Evolutionary conservation across 2,888 invertebrate genomes (phyloP).

Genomic region (Macrosiphum euphorbiae): DNA sequence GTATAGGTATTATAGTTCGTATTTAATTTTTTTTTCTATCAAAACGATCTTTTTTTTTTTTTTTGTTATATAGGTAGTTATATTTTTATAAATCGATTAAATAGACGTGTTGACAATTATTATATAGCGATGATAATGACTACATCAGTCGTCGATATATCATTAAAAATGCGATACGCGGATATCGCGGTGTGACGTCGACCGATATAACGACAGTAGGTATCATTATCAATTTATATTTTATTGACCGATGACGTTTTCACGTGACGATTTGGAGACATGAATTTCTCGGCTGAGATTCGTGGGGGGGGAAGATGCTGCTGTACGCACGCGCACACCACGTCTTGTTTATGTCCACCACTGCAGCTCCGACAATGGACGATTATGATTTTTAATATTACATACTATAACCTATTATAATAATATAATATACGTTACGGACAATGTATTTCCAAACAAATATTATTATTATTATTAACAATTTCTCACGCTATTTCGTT

Average conservation of each 20-base stretch:
- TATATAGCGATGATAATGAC: neutral
- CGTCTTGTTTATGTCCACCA: no score
- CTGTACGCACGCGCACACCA: no score
- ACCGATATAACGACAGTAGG: neutral
- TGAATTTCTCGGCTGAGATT: neutral
- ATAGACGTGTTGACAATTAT: neutral
- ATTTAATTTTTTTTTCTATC: neutral
- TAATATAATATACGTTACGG: no score
- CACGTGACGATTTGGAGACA: neutral
- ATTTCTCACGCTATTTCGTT: no score
- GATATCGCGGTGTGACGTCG: neutral
- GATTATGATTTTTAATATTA: no score
- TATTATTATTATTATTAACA: no score
- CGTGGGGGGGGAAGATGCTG: neutral
- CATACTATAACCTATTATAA: no score
- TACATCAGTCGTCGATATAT: neutral
- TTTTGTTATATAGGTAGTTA: neutral
- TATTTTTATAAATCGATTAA: neutral
- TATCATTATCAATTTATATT: neutral
- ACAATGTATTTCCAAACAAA: no score
- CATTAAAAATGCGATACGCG: neutral
- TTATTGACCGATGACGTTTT: neutral
- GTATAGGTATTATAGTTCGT: neutral
- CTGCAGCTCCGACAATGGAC: no score
- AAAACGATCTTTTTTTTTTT: neutral